Percentiles rank a stretch among this genome's conserved stretches.
phyloP scores from a whole-genome alignment of 2,888 invertebrate genomes.

The Hipparchia sbordonii region DNA sequence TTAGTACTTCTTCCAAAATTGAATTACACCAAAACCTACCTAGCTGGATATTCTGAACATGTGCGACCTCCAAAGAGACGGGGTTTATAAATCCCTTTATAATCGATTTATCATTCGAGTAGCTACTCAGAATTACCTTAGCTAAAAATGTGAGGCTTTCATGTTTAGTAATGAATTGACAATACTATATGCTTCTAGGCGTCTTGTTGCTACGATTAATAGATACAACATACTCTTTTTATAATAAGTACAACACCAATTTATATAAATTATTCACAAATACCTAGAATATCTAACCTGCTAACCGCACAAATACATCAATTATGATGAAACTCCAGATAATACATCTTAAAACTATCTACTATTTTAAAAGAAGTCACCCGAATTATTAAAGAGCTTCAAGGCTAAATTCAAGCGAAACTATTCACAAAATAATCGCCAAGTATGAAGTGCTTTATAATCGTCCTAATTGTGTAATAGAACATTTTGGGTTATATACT shows the following conservation, averaged over 20 bases:
- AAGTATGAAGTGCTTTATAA: not conserved
- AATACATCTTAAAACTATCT: not conserved
- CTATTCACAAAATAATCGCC: not conserved
- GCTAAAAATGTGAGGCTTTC: not conserved
- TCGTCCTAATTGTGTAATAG: constrained; percentile 13
- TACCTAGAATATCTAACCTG: no score
- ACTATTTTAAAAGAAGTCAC: not conserved
- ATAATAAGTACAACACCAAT: no score
- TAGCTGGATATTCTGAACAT: constrained; percentile 21
- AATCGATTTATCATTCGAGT: constrained; percentile 24
- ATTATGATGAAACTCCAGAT: no score
- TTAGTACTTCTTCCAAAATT: constrained; percentile 11
- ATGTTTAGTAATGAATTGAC: not conserved
- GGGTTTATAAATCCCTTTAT: constrained; percentile 30
- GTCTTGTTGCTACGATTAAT: no score
- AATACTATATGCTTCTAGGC: not conserved
- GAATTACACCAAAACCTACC: constrained; percentile 17
- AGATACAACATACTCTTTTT: no score
- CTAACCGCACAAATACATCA: no score
- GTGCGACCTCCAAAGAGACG: constrained; percentile 12
- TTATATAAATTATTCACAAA: no score
- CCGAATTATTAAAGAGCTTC: not conserved
- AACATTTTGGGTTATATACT: not conserved
- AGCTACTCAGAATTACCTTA: constrained; percentile 19
- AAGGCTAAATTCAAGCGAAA: not conserved